Evolutionary conservation across 2,888 invertebrate genomes (phyloP).

Genomic region (Nymphalis urticae): DNA sequence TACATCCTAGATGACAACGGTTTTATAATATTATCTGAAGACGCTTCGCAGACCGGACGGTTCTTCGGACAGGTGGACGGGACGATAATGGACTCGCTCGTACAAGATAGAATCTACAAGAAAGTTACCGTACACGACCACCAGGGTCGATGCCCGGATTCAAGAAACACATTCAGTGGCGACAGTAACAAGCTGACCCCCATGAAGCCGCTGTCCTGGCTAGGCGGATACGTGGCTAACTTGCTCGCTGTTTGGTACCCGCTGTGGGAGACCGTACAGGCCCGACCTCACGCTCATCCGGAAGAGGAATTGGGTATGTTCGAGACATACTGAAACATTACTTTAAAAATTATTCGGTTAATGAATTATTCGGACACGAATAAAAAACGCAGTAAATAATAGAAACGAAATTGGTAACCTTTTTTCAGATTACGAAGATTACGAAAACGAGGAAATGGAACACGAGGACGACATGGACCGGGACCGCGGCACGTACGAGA

Average conservation of each 20-base stretch:
- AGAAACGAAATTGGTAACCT: not conserved
- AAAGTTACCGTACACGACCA: constrained; percentile 93
- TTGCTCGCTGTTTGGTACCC: constrained; percentile 75
- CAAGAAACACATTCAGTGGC: constrained; percentile 84
- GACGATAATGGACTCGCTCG: constrained; percentile 95
- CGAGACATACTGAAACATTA: not conserved
- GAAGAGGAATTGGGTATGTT: constrained; percentile 77
- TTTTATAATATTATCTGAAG: constrained; percentile 94
- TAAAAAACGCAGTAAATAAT: too few relatives aligned
- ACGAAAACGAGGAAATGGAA: constrained; percentile 67
- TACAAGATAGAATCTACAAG: constrained; percentile 94
- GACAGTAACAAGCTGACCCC: constrained; percentile 67
- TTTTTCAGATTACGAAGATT: constrained; percentile 68
- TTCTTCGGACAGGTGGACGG: constrained; percentile 98
- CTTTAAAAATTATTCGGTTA: not conserved
- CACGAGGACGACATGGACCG: constrained; percentile 64
- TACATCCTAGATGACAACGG: constrained; percentile 97
- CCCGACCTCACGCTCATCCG: constrained; percentile 65
- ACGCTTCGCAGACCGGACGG: constrained; percentile 91
- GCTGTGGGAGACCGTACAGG: constrained; percentile 67
- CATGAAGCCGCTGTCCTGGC: constrained; percentile 78
- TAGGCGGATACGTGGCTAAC: constrained; percentile 79
- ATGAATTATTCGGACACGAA: not conserved
- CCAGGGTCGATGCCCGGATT: constrained; percentile 91
- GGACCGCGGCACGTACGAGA: constrained; percentile 74